A percentile compares a stretch with the other conserved stretches of the same genome.
These are phyloP conservation scores for Tauraco hartlaubi DNA, from an alignment of 2,797 vertebrate species.

Conservation along the genomic window DNA sequence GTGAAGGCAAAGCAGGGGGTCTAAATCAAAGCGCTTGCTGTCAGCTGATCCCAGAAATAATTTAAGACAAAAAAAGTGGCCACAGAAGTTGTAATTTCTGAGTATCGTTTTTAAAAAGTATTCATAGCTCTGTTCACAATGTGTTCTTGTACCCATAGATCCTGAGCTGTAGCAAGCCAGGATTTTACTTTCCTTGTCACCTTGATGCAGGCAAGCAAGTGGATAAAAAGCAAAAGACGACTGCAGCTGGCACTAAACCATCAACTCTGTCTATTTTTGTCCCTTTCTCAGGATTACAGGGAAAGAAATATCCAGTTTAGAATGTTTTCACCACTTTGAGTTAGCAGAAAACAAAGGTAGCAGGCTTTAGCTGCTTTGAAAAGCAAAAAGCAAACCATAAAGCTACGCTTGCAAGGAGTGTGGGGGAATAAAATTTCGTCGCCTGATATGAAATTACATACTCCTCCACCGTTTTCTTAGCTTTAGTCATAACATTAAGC, in stretches of 20 bases:
- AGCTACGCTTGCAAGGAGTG: neutral
- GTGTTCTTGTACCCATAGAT: neutral
- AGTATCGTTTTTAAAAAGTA: neutral
- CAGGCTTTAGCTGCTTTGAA: neutral
- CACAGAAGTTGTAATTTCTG: neutral
- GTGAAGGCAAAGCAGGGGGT: neutral
- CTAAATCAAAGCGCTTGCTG: neutral
- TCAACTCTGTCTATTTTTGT: neutral
- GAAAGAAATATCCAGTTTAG: neutral
- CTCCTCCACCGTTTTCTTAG: neutral
- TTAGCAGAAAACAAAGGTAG: neutral
- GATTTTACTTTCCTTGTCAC: neutral
- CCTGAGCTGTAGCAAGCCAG: neutral
- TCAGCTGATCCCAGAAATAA: neutral
- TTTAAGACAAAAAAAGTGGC: neutral
- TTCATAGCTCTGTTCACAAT: neutral
- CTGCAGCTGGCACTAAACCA: neutral
- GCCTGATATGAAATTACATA: neutral
- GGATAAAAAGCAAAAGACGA: neutral
- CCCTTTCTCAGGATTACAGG: neutral
- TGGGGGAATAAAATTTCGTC: neutral
- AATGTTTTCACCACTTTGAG: neutral
- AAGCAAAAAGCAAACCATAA: neutral
- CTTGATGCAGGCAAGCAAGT: neutral
- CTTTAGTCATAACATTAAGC: neutral